phyloP scores from a whole-genome alignment of 2,888 invertebrate species.

The Bedellia somnulentella region DNA sequence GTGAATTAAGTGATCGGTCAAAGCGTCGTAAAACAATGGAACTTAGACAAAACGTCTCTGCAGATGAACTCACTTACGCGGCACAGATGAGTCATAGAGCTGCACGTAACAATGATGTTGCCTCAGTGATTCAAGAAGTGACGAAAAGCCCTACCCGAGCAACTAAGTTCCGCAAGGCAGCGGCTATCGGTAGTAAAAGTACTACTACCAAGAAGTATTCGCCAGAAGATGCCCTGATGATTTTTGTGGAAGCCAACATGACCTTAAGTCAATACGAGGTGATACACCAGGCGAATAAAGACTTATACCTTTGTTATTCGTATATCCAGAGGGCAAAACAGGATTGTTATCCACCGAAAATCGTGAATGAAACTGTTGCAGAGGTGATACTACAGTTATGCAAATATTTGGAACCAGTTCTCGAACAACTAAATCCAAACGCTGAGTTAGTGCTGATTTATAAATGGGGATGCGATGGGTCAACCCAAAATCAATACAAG shows the following conservation, averaged over 20 bases:
- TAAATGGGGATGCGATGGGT: conserved; percentile 18
- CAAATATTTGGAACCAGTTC: conserved; percentile 9
- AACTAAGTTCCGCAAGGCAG: conserved; percentile 2
- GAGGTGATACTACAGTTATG: conserved; percentile 8
- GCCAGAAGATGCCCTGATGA: conserved; percentile 2
- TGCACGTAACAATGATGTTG: conserved; percentile 1
- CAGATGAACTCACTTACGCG: conserved; percentile 6
- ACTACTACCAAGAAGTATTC: conserved; percentile 1
- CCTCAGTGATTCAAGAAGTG: conserved; percentile 5
- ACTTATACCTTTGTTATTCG: neutral
- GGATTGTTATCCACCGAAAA: conserved; percentile 10
- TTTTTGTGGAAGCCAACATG: no score
- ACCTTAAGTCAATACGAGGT: conserved; percentile 10
- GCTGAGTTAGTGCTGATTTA: conserved; percentile 8
- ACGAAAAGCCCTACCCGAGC: conserved; percentile 3
- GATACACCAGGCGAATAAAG: conserved; percentile 5
- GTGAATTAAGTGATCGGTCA: conserved; percentile 5
- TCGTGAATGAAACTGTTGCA: conserved; percentile 5
- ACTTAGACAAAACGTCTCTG: conserved; percentile 1
- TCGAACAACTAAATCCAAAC: conserved; percentile 4
- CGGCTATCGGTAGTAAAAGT: conserved; percentile 1
- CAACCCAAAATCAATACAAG: conserved; percentile 15
- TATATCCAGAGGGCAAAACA: no score
- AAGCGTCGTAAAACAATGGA: conserved; percentile 6
- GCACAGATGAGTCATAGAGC: conserved; percentile 4